Evolutionary conservation across 2,888 invertebrate species (phyloP).

Genomic region (Bruchidius siliquastri): DNA sequence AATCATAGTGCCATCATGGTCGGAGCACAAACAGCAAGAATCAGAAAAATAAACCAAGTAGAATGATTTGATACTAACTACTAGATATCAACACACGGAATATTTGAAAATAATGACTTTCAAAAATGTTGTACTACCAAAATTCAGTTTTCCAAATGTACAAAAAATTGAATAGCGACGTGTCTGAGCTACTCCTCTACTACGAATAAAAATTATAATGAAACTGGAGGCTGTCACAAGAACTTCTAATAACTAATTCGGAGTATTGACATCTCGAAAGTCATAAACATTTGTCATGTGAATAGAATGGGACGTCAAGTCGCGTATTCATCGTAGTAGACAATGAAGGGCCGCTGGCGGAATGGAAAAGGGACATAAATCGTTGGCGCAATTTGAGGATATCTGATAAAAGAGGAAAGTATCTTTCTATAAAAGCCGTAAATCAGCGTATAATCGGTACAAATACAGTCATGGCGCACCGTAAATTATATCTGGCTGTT

Average conservation of each 20-base stretch:
- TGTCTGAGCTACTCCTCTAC: no score
- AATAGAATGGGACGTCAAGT: not conserved
- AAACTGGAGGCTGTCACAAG: not conserved
- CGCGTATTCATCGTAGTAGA: not conserved
- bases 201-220: no score
- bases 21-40: no score
- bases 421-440: constrained; percentile 33
- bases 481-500: constrained; percentile 43
- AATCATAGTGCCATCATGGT: no score
- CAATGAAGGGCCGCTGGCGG: not conserved
- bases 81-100: no score
- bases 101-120: no score
- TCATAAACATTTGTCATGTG: not conserved
- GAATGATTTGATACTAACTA: no score
- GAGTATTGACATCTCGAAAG: not conserved
- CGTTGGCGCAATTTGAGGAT: constrained; percentile 28
- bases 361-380: constrained; percentile 24
- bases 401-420: constrained; percentile 34
- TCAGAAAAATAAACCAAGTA: no score
- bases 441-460: constrained; percentile 38
- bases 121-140: no score
- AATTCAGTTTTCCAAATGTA: no score
- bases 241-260: not conserved
- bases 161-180: no score
- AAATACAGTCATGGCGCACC: constrained; percentile 38